These are phyloP conservation scores for Semibalanus balanoides DNA, from an alignment of 1,140 invertebrate species.

Conservation along the genomic window DNA sequence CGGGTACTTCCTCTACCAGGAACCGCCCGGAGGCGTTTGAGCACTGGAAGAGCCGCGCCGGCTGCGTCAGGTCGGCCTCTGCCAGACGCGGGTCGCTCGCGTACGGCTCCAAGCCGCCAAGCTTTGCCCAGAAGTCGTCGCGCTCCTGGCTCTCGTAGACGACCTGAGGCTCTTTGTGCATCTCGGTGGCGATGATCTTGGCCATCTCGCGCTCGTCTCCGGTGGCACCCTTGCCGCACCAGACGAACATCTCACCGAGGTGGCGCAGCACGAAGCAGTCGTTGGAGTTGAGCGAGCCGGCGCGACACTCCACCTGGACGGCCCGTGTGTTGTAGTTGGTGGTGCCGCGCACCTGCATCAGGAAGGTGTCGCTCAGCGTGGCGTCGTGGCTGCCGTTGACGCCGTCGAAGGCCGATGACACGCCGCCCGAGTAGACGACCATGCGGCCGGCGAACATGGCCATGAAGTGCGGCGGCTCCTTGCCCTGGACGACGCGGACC, in stretches of 20 bases:
- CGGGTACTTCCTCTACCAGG: slow-evolving; percentile 60
- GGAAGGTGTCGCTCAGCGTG: slow-evolving; percentile 36
- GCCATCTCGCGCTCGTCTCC: slow-evolving; percentile 50
- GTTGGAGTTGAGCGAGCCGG: slow-evolving; percentile 59
- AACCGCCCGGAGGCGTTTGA: slow-evolving; percentile 41
- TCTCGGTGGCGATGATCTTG: slow-evolving; percentile 31
- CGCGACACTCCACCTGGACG: slow-evolving; percentile 45
- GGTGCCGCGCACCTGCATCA: slow-evolving; percentile 42
- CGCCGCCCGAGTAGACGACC: slow-evolving; percentile 46
- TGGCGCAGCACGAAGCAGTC: slow-evolving; percentile 64
- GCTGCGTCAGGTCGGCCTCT: slow-evolving; percentile 29
- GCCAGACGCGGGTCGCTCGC: slow-evolving; percentile 38
- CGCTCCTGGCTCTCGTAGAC: slow-evolving; percentile 42
- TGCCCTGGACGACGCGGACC: slow-evolving; percentile 67
- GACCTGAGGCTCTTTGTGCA: slow-evolving; percentile 21
- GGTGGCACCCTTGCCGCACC: slow-evolving; percentile 48
- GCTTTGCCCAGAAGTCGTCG: slow-evolving; percentile 42
- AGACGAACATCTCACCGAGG: slow-evolving; percentile 37
- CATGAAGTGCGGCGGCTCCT: slow-evolving; percentile 78
- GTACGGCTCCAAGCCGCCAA: slow-evolving; percentile 42
- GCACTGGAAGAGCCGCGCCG: slow-evolving; percentile 54
- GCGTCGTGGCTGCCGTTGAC: background rate
- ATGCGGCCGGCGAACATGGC: slow-evolving; percentile 78
- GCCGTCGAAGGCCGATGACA: slow-evolving; percentile 26
- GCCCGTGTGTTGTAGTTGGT: slow-evolving; percentile 28